Conservation (phyloP, 92 coral and sea anemone species). For the Montipora capitata region DNA sequence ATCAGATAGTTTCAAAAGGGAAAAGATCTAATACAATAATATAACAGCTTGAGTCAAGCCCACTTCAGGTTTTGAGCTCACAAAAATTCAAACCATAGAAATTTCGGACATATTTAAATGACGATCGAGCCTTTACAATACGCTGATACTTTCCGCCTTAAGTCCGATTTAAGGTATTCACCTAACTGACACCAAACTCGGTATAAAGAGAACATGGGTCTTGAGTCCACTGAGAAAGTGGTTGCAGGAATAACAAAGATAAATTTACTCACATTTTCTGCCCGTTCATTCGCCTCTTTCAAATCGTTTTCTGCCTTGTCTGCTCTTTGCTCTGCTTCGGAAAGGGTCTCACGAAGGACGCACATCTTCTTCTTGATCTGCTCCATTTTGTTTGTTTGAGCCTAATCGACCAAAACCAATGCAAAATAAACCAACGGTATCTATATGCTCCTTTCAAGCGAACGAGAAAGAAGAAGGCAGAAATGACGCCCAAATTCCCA, state of each 20-base stretch:
- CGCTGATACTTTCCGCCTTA: not conserved
- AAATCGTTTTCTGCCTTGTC: constrained; percentile 88
- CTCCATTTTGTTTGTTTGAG: constrained; percentile 91
- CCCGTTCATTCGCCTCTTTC: constrained; percentile 84
- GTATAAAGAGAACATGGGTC: not conserved
- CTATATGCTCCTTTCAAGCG: constrained; percentile 28
- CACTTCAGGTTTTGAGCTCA: no score
- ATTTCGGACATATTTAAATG: constrained; percentile 23
- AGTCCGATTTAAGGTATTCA: not conserved
- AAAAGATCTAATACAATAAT: not conserved
- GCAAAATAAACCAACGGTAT: constrained; percentile 47
- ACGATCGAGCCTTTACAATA: not conserved
- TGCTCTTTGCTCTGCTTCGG: constrained; percentile 88
- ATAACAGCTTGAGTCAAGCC: no score
- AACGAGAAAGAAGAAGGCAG: constrained; percentile 1
- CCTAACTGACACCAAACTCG: not conserved
- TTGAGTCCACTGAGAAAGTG: not conserved
- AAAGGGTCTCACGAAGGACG: constrained; percentile 83
- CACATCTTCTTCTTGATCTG: constrained; percentile 99
- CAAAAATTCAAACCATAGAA: not conserved
- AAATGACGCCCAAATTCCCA: constrained; percentile 66
- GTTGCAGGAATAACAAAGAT: not conserved
- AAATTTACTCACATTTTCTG: constrained; percentile 71
- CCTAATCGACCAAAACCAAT: constrained; percentile 65
- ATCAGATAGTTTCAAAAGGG: not conserved